A percentile compares a stretch with the other conserved stretches of the same genome.
Evolutionary conservation across 2,797 vertebrate species (phyloP).

Genomic region (Pangasius krempfi): DNA sequence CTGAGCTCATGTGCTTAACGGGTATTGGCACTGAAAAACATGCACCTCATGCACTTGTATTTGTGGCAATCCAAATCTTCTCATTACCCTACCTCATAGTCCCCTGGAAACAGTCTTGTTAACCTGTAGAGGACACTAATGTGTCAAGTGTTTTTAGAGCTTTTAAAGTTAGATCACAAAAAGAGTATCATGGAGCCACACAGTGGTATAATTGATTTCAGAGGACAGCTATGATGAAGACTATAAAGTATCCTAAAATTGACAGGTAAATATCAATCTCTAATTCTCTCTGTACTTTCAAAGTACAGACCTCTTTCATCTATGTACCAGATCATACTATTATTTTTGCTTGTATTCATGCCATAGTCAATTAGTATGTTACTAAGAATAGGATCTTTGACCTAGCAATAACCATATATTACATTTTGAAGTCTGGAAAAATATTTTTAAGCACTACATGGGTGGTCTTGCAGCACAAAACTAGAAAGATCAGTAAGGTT

Average conservation of each 20-base stretch:
- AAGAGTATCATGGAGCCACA: background rate
- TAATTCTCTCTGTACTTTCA: background rate
- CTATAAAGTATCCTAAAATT: background rate
- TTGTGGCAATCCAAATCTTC: background rate
- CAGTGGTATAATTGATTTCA: background rate
- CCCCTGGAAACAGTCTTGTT: background rate
- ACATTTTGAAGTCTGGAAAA: background rate
- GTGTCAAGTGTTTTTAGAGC: constrained; percentile 20
- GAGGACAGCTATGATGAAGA: background rate
- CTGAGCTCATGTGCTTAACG: background rate
- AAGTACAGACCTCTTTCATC: background rate
- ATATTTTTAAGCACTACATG: constrained; percentile 12
- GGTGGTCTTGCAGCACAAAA: constrained; percentile 37
- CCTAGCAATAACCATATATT: background rate
- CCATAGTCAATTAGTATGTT: background rate
- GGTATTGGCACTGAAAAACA: background rate
- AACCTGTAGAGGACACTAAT: constrained; percentile 38
- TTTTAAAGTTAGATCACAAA: background rate
- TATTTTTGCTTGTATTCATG: background rate
- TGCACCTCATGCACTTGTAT: background rate
- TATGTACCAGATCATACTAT: background rate
- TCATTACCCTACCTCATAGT: background rate
- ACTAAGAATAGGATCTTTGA: background rate
- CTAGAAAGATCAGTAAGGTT: constrained; percentile 18
- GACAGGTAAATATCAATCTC: background rate